Evolutionary conservation across 2,888 invertebrate genomes (phyloP).

Genomic region (Periphyllus acericola): DNA sequence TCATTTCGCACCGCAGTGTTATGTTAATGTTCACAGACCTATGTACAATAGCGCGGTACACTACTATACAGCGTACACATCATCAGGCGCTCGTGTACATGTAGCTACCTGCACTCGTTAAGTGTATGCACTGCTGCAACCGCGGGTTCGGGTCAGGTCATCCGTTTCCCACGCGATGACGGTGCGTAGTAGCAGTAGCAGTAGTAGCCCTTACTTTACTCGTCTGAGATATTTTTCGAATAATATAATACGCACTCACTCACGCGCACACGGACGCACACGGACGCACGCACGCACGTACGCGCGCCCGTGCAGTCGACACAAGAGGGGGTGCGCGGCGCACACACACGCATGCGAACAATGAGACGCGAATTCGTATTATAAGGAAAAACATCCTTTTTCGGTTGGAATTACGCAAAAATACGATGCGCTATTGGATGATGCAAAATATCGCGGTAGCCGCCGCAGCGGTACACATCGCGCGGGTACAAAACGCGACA

Average conservation of each 20-base stretch:
- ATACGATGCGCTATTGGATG: slow-evolving; percentile 28
- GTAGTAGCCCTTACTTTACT: slow-evolving; percentile 34
- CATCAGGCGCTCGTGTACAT: not conserved
- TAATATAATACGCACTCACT: not conserved
- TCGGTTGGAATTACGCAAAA: slow-evolving; percentile 59
- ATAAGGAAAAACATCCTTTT: slow-evolving; percentile 50
- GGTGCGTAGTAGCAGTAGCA: too few relatives aligned
- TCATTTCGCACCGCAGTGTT: slow-evolving; percentile 37
- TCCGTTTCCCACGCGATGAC: slow-evolving; percentile 57
- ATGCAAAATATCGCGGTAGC: slow-evolving; percentile 19
- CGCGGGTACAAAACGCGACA: slow-evolving; percentile 39
- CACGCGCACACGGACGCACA: not conserved
- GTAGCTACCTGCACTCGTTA: slow-evolving; percentile 54
- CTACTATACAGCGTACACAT: not conserved
- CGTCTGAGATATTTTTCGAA: slow-evolving; percentile 37
- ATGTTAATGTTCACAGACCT: slow-evolving; percentile 38
- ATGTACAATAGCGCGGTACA: not conserved
- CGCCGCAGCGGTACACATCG: too few relatives aligned
- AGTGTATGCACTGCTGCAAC: not conserved
- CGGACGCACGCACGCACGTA: not conserved
- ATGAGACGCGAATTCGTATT: not conserved
- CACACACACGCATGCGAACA: slow-evolving; percentile 1
- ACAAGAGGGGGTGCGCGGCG: not conserved
- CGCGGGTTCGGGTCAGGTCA: slow-evolving; percentile 46
- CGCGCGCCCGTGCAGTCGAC: not conserved